Conservation (phyloP, 2,888 invertebrate species). For the Torymus aiolomorphi region DNA sequence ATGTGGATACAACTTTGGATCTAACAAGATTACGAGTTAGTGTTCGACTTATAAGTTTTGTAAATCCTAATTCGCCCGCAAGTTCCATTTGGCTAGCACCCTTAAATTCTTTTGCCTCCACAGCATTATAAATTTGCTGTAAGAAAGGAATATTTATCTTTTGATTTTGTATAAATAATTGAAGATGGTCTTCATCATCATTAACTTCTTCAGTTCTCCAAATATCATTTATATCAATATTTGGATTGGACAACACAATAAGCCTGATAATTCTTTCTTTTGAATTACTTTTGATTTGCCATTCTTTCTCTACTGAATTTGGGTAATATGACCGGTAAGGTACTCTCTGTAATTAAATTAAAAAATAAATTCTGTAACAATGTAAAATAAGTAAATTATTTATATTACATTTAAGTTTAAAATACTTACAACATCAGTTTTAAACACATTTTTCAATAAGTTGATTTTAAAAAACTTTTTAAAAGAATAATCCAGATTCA, state of each 20-base stretch:
- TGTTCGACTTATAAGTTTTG: conserved; percentile 76
- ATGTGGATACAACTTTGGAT: conserved; percentile 75
- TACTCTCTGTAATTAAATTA: conserved; percentile 70
- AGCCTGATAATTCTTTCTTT: conserved; percentile 77
- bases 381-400: conserved; percentile 22
- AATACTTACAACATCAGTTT: conserved; percentile 76
- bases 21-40: conserved; percentile 76
- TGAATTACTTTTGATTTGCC: conserved; percentile 75
- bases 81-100: conserved; percentile 78
- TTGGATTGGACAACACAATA: conserved; percentile 79
- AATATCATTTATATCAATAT: conserved; percentile 77
- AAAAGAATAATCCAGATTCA: conserved; percentile 75
- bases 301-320: conserved; percentile 77
- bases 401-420: background rate
- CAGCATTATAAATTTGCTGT: conserved; percentile 77
- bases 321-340: conserved; percentile 80
- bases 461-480: conserved; percentile 78
- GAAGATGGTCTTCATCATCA: conserved; percentile 69
- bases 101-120: conserved; percentile 76
- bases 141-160: conserved; percentile 68
- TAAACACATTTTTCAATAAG: conserved; percentile 78
- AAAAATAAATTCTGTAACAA: conserved; percentile 35
- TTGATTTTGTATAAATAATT: conserved; percentile 67
- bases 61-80: conserved; percentile 73
- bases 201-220: conserved; percentile 76